Evolutionary conservation across 2,888 invertebrate genomes (phyloP), one percentile per base, ranked within the genome.

Genomic region (Drosophila formosana): DNA sequence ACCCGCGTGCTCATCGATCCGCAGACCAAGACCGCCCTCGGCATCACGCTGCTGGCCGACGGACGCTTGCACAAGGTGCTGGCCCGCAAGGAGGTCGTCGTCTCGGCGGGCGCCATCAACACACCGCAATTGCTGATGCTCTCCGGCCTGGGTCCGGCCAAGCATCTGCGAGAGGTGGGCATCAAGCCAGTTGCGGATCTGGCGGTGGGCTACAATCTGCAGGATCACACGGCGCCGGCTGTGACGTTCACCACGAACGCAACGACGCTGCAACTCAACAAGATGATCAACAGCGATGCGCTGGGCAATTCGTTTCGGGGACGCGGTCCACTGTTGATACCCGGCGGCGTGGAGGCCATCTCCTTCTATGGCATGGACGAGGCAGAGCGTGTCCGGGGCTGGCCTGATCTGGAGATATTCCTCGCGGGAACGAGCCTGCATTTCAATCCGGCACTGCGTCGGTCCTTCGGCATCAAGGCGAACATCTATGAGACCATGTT

Each of bases 121-220:
- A 95, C 95, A 0, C 97, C 97, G 0, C 97, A 97, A 88, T 90
- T 98, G 7, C 93, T 97, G 5, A 96, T 97, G 96, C 90, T 96
- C 18, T 96, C 96, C 0, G 96, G 96, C 2, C 92, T 96, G 7
- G 95, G 95, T 2, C 95, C 95, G 0, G 92, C 92, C n/a, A 91
- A 94, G 49, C 94, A 95, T 75, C 92, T 95, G 3, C 88, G 91
- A 30, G 91, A 93, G 62, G 86, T 93, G 45, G 93, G 93, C n/a
- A 94, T 95, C 41, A 92, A 93, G 1, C 93, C 95, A 0, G 85
- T 96, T 34, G 92, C 93, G 43, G 94, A 95, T 85, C 90, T 95
- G 43, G 94, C 94, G 0, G 95, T 95, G 0, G 95, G 95, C 1
- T 93, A 92, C 57, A 95, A 94, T 68, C 92, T 95, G 0, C 95